These are phyloP conservation scores for Leptopilina drosophilae DNA, from an alignment of 2,888 invertebrate species.

Conservation along the genomic window DNA sequence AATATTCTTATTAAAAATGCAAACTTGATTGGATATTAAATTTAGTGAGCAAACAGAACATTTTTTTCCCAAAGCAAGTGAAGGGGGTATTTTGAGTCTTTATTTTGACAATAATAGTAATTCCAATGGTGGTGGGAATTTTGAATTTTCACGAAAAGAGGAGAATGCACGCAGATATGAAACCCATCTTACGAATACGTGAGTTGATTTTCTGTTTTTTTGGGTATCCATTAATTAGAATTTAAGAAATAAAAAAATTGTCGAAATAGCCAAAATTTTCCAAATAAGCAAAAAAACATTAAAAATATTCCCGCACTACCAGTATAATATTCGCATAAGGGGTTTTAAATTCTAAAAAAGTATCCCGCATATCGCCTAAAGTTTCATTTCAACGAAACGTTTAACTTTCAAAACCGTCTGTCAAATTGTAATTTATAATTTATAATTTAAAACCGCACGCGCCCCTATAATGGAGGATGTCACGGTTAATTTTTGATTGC, in stretches of 20 bases:
- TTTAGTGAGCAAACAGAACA: no score
- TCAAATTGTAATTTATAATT: conserved; percentile 40
- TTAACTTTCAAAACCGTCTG: not conserved
- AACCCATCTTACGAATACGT: conserved; percentile 69
- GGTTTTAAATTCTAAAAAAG: conserved; percentile 1
- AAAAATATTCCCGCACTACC: not conserved
- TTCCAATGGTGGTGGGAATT: conserved; percentile 70
- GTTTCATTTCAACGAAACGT: conserved; percentile 21
- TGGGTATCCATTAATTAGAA: no score
- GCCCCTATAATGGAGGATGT: conserved; percentile 51
- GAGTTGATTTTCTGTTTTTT: conserved; percentile 52
- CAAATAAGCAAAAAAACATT: not conserved
- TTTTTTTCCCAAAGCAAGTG: not conserved
- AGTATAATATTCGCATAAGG: not conserved
- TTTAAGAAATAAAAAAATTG: no score
- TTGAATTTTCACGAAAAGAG: conserved; percentile 68
- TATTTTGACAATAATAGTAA: conserved; percentile 9
- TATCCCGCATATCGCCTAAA: conserved; percentile 21
- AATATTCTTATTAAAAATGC: no score
- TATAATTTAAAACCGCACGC: conserved; percentile 48
- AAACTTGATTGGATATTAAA: no score
- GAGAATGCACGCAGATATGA: conserved; percentile 69
- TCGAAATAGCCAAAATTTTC: no score
- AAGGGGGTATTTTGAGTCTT: not conserved
- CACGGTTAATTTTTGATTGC: conserved; percentile 42